Evolutionary conservation across 92 coral and sea anemone genomes (phyloP).

Genomic region (Umimayanthus kanabou): DNA sequence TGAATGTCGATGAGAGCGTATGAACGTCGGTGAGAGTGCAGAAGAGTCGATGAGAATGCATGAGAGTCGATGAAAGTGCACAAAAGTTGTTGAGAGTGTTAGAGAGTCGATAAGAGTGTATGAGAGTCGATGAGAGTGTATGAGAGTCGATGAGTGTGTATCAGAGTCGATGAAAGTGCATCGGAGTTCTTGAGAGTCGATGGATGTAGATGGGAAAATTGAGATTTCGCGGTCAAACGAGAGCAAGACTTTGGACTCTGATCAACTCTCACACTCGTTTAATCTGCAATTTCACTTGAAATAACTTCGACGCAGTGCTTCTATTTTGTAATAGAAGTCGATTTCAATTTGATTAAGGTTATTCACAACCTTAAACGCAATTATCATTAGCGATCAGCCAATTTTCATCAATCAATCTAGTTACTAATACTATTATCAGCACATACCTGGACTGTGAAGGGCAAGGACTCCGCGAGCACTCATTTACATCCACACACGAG

Average conservation of each 20-base stretch:
- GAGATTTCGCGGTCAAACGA: neutral
- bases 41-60: neutral
- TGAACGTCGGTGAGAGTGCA: neutral
- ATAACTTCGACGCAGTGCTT: neutral
- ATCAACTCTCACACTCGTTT: too few species aligned
- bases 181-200: too few species aligned
- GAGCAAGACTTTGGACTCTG: too few species aligned
- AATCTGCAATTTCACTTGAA: neutral
- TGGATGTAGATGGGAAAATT: too few species aligned
- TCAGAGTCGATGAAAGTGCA: too few species aligned
- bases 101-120: too few species aligned
- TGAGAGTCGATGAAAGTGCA: neutral
- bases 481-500: conserved; percentile 45
- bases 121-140: too few species aligned
- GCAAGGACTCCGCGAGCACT: conserved; percentile 50
- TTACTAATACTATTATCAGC: too few species aligned
- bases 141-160: too few species aligned
- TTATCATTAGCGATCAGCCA: neutral
- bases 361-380: neutral
- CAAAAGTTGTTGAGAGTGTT: neutral
- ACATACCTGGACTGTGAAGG: conserved; percentile 40
- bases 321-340: neutral
- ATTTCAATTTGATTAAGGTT: too few species aligned
- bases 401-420: neutral
- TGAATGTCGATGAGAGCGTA: neutral